phyloP scores from a whole-genome alignment of 53 echinoderm and acorn worm species.

The Paelopatides confundens region DNA sequence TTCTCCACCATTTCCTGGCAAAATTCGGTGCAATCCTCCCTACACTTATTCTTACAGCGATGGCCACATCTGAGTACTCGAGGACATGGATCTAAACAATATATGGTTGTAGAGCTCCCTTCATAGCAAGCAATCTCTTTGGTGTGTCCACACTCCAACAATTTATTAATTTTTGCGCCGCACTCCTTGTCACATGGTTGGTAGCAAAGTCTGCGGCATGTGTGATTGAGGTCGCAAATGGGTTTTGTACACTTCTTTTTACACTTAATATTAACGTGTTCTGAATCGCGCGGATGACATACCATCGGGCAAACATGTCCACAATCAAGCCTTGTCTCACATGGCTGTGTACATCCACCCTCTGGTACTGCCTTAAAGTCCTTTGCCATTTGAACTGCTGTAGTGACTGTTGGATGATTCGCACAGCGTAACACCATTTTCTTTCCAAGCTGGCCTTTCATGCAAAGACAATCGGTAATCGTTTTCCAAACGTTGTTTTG shows the following conservation, averaged over 20 bases:
- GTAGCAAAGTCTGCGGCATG: slow-evolving; percentile 70
- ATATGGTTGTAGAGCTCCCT: slow-evolving; percentile 41
- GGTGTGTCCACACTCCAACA: slow-evolving; percentile 68
- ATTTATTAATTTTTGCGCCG: slow-evolving; percentile 45
- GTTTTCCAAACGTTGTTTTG: slow-evolving; percentile 48
- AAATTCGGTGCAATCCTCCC: slow-evolving; percentile 68
- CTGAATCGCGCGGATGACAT: slow-evolving; percentile 80
- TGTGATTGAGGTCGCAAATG: slow-evolving; percentile 66
- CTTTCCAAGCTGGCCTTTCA: slow-evolving; percentile 51
- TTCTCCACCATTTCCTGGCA: slow-evolving; percentile 74
- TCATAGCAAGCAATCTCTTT: slow-evolving; percentile 48
- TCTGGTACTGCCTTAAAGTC: slow-evolving; percentile 78
- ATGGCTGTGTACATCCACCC: slow-evolving; percentile 82
- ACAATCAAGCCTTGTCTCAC: slow-evolving; percentile 75
- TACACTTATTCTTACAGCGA: slow-evolving; percentile 74
- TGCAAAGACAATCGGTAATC: slow-evolving; percentile 54
- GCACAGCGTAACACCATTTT: slow-evolving; percentile 68
- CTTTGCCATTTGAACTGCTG: slow-evolving; percentile 15
- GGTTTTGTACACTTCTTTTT: slow-evolving; percentile 48
- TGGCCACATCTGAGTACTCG: slow-evolving; percentile 74
- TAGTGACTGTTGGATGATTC: slow-evolving; percentile 70
- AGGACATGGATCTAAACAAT: slow-evolving; percentile 65
- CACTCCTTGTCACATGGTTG: slow-evolving; percentile 76
- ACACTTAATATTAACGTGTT: slow-evolving; percentile 71
- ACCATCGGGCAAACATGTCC: slow-evolving; percentile 81